Conservation (phyloP, 1,140 invertebrate genomes). For the Druon quercuslanigerum region DNA sequence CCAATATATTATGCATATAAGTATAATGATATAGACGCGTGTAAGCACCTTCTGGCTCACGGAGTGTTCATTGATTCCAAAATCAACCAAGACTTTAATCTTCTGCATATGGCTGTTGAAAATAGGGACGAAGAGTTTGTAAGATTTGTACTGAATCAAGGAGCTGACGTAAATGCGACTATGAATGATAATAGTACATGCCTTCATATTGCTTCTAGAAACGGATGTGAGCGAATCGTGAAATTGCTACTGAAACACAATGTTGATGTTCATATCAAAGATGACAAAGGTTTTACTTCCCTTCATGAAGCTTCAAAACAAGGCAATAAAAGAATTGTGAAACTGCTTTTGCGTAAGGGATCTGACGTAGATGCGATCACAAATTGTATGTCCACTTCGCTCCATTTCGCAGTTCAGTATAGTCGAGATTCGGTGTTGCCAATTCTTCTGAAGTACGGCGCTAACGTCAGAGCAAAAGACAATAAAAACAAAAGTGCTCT, state of each 20-base stretch:
- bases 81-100: neutral
- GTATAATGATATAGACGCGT: neutral
- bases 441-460: constrained; percentile 25
- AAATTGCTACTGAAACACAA: constrained; percentile 49
- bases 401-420: neutral
- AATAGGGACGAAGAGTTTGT: constrained; percentile 73
- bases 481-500: neutral
- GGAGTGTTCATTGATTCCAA: neutral
- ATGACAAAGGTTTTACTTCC: constrained; percentile 20
- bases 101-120: constrained; percentile 58
- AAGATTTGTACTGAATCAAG: constrained; percentile 67
- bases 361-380: neutral
- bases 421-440: neutral
- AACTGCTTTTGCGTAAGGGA: neutral
- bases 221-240: constrained; percentile 72
- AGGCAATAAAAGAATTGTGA: neutral
- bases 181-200: constrained; percentile 73
- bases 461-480: neutral
- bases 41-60: neutral
- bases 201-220: constrained; percentile 74
- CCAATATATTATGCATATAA: constrained; percentile 1
- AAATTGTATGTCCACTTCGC: neutral
- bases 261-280: constrained; percentile 38
- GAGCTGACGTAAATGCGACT: constrained; percentile 70
- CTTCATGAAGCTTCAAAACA: neutral